A percentile compares a stretch with the other conserved stretches of the same genome.
phyloP scores from a whole-genome alignment of 1,140 invertebrate species.

The Pygmarrhopalites habei region DNA sequence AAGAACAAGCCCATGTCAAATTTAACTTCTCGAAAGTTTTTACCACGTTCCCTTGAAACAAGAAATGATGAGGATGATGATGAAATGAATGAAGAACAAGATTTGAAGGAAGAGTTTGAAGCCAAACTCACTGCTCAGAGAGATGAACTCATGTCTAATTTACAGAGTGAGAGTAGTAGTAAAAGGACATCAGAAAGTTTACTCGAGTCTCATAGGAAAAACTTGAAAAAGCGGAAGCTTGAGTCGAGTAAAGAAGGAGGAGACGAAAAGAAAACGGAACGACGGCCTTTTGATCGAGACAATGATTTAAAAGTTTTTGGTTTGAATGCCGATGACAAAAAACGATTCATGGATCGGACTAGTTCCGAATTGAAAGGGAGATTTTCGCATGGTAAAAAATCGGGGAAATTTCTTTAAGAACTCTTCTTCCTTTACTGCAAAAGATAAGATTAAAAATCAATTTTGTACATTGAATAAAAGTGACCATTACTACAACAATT shows the following conservation, averaged over 20 bases:
- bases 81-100: constrained; percentile 14
- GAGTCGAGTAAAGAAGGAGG: constrained; percentile 34
- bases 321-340: constrained; percentile 47
- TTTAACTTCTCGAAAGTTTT: constrained; percentile 29
- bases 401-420: constrained; percentile 3
- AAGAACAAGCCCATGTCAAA: constrained; percentile 35
- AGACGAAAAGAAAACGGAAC: constrained; percentile 39
- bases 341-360: constrained; percentile 2
- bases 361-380: background rate
- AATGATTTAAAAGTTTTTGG: constrained; percentile 46
- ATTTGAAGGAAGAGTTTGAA: constrained; percentile 14
- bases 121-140: constrained; percentile 1
- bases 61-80: constrained; percentile 17
- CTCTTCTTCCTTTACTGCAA: too few species aligned
- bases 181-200: constrained; percentile 38
- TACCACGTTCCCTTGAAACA: constrained; percentile 32
- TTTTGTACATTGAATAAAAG: too few species aligned
- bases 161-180: constrained; percentile 11
- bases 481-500: too few species aligned
- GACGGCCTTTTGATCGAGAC: constrained; percentile 49
- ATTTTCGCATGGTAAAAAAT: constrained; percentile 7
- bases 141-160: constrained; percentile 20
- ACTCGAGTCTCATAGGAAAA: constrained; percentile 42
- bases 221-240: constrained; percentile 37
- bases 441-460: too few species aligned